Evolutionary conservation across 1,140 invertebrate genomes (phyloP), one percentile per base, ranked within the genome.

Genomic region (Drosophila nigrodunni): DNA sequence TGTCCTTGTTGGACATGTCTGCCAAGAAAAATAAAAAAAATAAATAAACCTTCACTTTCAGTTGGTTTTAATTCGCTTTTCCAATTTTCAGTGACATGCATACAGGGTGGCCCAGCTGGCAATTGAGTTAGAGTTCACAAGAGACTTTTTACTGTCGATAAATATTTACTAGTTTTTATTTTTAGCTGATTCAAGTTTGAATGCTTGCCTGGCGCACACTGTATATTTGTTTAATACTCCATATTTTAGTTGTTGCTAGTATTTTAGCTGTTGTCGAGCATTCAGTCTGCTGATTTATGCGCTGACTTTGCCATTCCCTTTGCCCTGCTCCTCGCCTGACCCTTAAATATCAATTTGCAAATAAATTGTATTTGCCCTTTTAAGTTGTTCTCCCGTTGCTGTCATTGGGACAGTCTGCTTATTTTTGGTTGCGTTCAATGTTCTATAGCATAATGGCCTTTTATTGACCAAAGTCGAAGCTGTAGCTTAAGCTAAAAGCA

Each of bases 311-410:
- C 58, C 41, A 21, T 64, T 62, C n/a, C n/a, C 21, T 11, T 35
- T 10, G 21, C 15, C 49, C 61, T 21, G 18, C 18, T 50, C 67
- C 71, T 59, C 41, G 35, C 57, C 60, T 88, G 83, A 87, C 83
- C 83, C 87, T 82, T 88, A 82, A 87, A 87, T 88, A 88, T 88
- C 83, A 88, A 88, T 88, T 88, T 88, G 83, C 83, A 88, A 88
- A 88, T 88, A 88, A 88, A 88, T 88, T 85, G 85, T 83, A 66
- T 89, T 88, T 80, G 67, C 65, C 61, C 65, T 78, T 82, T 78
- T 62, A 67, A 54, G 61, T 72, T 68, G 37, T 35, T 68, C 54
- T 50, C 34, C 10, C 15, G 7, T n/a, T 61, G 61, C 69, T 68
- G 43, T 35, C 65, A 60, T 39, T 61, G 41, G 43, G 7, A 7